A percentile compares a stretch with the other conserved stretches of the same genome.
Conservation (phyloP, 2,113 vertebrate species). For the Odocoileus virginianus region DNA sequence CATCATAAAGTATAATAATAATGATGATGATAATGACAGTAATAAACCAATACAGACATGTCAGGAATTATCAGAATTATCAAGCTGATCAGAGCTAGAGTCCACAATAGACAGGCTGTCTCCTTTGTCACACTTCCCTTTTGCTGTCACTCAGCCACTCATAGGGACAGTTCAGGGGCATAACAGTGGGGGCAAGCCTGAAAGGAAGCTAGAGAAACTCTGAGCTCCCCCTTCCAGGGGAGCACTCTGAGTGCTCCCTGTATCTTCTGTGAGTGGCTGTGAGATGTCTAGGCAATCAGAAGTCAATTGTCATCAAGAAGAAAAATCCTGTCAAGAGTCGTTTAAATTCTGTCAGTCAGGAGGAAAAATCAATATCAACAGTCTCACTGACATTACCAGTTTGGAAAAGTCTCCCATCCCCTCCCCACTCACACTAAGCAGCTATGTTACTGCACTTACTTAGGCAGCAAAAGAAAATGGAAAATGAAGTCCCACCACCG, state of each 20-base stretch:
- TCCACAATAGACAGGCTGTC: not conserved
- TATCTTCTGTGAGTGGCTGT: not conserved
- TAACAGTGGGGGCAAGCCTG: not conserved
- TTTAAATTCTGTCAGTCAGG: slow-evolving; percentile 56
- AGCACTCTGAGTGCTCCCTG: not conserved
- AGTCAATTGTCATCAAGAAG: slow-evolving; percentile 54
- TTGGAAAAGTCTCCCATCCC: not conserved
- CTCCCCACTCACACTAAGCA: not conserved
- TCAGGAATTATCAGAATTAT: not conserved
- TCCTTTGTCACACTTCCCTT: not conserved
- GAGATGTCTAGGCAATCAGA: slow-evolving; percentile 54
- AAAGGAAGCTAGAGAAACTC: not conserved
- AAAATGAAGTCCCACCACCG: not conserved
- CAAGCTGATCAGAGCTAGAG: not conserved
- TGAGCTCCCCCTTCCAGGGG: not conserved
- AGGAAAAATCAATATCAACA: slow-evolving; percentile 59
- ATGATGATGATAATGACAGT: not conserved
- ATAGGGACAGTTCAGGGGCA: not conserved
- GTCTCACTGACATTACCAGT: slow-evolving; percentile 45
- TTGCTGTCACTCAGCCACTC: not conserved
- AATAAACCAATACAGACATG: not conserved
- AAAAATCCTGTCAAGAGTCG: slow-evolving; percentile 56
- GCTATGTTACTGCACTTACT: not conserved
- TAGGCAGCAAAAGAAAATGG: not conserved
- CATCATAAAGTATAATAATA: not conserved